phyloP scores from a whole-genome alignment of 1,140 invertebrate species.

The Akabosia matsudoensis region DNA sequence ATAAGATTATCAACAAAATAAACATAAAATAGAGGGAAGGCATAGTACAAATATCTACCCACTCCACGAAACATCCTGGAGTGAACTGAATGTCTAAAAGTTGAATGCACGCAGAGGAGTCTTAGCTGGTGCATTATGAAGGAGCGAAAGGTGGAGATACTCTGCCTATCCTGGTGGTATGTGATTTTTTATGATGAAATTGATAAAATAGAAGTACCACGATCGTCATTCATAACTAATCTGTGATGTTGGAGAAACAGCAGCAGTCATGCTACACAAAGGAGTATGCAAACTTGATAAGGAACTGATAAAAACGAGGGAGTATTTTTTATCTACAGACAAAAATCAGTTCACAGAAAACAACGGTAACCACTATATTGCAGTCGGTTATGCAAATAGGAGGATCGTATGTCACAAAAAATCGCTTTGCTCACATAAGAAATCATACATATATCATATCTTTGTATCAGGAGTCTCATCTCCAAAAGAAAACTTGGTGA shows the following conservation, averaged over 20 bases:
- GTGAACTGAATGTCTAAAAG: too few relatives aligned
- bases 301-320: slow-evolving; percentile 14
- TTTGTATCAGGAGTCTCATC: not conserved
- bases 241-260: not conserved
- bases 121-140: too few relatives aligned
- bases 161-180: too few relatives aligned
- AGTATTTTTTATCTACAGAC: not conserved
- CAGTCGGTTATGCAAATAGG: not conserved
- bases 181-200: not conserved
- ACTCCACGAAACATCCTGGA: too few relatives aligned
- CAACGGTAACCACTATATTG: not conserved
- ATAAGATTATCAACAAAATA: slow-evolving; percentile 17
- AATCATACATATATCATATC: not conserved
- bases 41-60: too few relatives aligned
- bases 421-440: not conserved
- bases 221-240: not conserved
- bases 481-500: not conserved
- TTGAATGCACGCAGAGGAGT: too few relatives aligned
- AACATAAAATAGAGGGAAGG: not conserved
- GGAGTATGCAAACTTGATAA: not conserved
- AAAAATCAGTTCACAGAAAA: slow-evolving; percentile 6
- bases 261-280: not conserved
- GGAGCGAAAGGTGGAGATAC: too few relatives aligned
- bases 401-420: not conserved
- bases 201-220: not conserved